Evolutionary conservation across 2,113 vertebrate genomes (phyloP), one percentile per base, ranked within the genome.

Genomic region (Baryphthengus martii): DNA sequence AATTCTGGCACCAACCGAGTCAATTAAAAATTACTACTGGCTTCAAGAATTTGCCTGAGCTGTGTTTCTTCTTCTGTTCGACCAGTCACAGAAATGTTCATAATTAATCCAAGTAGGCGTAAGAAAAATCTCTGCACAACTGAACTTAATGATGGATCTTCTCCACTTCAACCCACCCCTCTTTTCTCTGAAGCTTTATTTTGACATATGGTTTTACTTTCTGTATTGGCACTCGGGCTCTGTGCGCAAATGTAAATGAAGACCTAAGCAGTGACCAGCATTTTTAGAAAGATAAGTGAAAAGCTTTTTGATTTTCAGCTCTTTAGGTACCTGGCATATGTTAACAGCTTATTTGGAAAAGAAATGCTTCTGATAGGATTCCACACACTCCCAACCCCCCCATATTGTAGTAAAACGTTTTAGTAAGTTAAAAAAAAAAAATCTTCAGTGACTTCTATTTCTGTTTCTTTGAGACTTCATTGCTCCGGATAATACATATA

Each of bases 161-260:
- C 18, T 17, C 3, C 49, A 17, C 23, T 4, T n/a, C n/a, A n/a
- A n/a, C n/a, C 14, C n/a, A 17, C 4, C 1, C 45, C 7, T 19
- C 12, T 58, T 28, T 24, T 81, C 55, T 82, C 28, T 78, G 75
- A 85, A 93, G 61, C 37, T 88, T 85, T 75, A 42, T 91, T 95
- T 85, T 90, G 75, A 80, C 94, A 89, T 95, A 90, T 94, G 95
- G 89, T 65, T 49, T 66, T 89, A 26, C 16, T 95, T 95, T 86
- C 56, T 78, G 24, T 79, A 35, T 44, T 95, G 52, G 62, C 91
- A 85, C 58, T 92, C 19, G 6, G 42, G 31, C 81, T 89, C 26
- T 37, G 91, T 86, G 25, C 35, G 55, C 35, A 94, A 80, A 88
- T 86, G 70, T 58, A 90, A 90, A 87, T 40, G 28, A 93, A 73